A percentile compares a stretch with the other conserved stretches of the same genome.
phyloP scores from a whole-genome alignment of 2,113 vertebrate genomes.

The Capra hircus region DNA sequence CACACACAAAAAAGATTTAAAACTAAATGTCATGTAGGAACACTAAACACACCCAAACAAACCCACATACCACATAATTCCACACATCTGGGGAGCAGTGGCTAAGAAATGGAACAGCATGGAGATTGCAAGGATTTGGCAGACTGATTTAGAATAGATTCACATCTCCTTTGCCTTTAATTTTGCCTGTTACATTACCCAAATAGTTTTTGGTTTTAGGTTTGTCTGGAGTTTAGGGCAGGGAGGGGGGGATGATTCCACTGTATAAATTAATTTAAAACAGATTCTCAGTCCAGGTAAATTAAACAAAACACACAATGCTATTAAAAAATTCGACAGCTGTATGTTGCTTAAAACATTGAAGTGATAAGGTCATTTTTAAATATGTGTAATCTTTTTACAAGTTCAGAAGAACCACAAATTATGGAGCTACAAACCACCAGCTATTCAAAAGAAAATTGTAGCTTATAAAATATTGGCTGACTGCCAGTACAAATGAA shows the following conservation, averaged over 20 bases:
- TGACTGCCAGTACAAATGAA: constrained; percentile 60
- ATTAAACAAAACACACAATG: constrained; percentile 28
- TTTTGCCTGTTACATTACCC: background rate
- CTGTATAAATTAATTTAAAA: constrained; percentile 46
- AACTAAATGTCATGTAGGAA: constrained; percentile 22
- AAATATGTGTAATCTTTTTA: constrained; percentile 64
- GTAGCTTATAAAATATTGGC: constrained; percentile 71
- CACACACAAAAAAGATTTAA: background rate
- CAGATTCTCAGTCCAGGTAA: constrained; percentile 36
- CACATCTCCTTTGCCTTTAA: constrained; percentile 9
- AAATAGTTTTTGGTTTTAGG: constrained; percentile 22
- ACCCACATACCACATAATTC: constrained; percentile 42
- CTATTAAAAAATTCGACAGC: constrained; percentile 27
- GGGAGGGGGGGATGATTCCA: background rate
- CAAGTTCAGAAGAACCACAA: constrained; percentile 73
- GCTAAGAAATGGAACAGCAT: background rate
- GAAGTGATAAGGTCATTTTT: constrained; percentile 64
- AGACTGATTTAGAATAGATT: background rate
- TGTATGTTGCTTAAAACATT: constrained; percentile 52
- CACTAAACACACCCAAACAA: constrained; percentile 52
- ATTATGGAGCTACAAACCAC: constrained; percentile 71
- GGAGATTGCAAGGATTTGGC: background rate
- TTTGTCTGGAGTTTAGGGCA: background rate
- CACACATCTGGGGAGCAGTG: background rate
- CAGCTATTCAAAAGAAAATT: constrained; percentile 68